Evolutionary conservation across 2,113 vertebrate species (phyloP).

Genomic region (Pachycephala philippinensis): DNA sequence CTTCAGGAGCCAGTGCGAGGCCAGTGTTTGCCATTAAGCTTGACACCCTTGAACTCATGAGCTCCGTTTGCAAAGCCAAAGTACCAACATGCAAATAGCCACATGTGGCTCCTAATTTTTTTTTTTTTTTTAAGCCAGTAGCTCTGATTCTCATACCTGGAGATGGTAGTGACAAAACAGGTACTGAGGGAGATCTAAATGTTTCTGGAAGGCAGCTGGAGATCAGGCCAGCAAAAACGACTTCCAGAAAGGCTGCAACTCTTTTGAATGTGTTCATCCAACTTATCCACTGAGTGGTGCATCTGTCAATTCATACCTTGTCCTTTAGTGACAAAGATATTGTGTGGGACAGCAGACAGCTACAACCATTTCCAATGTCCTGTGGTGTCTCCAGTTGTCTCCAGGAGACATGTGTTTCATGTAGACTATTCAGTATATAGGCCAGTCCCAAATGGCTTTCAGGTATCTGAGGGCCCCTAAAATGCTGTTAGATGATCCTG

Average conservation of each 20-base stretch:
- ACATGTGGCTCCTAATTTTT: neutral
- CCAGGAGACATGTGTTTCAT: neutral
- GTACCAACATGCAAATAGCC: neutral
- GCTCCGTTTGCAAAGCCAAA: neutral
- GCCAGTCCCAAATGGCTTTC: neutral
- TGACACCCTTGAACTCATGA: fast-evolving
- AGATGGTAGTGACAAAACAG: neutral
- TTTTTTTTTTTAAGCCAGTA: neutral
- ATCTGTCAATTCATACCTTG: neutral
- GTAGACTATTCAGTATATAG: neutral
- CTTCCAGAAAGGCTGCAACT: neutral
- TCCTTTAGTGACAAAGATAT: neutral
- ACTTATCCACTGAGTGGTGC: neutral
- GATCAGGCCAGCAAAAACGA: neutral
- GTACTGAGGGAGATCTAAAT: neutral
- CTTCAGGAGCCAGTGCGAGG: neutral
- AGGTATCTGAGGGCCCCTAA: neutral
- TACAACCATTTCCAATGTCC: neutral
- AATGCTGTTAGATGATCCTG: neutral
- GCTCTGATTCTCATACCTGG: neutral
- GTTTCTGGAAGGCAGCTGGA: neutral
- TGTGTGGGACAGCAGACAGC: neutral
- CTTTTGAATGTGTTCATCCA: neutral
- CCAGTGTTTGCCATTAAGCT: neutral
- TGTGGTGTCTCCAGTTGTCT: neutral